Base-by-base conservation (phyloP, 2,113 vertebrate species). In the Marmota monax region DNA sequence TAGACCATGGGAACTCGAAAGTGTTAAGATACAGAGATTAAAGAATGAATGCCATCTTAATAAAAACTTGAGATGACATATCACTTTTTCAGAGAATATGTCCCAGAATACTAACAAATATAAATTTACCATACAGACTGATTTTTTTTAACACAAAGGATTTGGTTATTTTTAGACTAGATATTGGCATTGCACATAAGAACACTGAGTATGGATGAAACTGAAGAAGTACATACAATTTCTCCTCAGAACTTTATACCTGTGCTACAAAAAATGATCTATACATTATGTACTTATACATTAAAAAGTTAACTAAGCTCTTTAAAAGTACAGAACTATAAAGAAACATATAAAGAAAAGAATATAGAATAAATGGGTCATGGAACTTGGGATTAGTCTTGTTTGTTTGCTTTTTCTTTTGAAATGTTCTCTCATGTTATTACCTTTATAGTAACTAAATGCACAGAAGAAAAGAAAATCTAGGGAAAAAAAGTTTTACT, bases 341-440 rank as follows among this genome's bases (percentile, higher is more conserved):
- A 45, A 45, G 45, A 45, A 45, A 8, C 29, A 48, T 23, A 45
- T 23, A 45, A 92, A 86, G 34, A 78, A 39, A 51, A 34, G 0
- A 91, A 63, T 18, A 67, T 25, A 20, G 45, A 84, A 74, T n/a
- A 58, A 86, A 84, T 67, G 5, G 48, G 53, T 77, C 86, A 34
- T 53, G 16, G 18, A 90, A 77, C 69, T 63, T 72, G 45, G 20
- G 4, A 5, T 32, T 2, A 63, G n/a, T n/a, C 10, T 9, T 67
- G 22, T 27, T 84, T 74, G 56, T 58, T 58, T 58, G 56, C 56
- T 53, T 37, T 70, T 74, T n/a, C 34, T 90, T 85, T 80, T 32
- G 61, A 94, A 89, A 77, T 53, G 25, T 58, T 88, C n/a, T 92
- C 73, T 93, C 61, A 9, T 48, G 7, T 83, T 72, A 72, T 76